Base-by-base conservation (phyloP, 2,797 vertebrate species). In the Leuciscus waleckii region DNA sequence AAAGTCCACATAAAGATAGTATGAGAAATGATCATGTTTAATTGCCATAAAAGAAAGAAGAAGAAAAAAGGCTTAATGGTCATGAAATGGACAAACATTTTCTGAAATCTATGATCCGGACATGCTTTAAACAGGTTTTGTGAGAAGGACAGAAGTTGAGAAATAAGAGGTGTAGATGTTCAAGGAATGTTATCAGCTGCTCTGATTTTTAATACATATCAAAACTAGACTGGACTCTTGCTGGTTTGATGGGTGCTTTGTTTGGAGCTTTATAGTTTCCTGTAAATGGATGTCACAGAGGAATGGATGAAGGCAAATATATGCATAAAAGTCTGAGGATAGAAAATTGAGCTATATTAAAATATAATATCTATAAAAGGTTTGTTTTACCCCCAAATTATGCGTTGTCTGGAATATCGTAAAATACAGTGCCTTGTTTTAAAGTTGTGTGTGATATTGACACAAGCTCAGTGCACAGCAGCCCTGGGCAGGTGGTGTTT, bases 351-450 rank as follows among this genome's bases (percentile, higher is more conserved):
- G 39, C 32, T 65, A 67, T 51, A 69, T 17, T 17, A 71, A 35
- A 35, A 35, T 35, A 35, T 54, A 49, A 67, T 51, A 68, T 69
- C 63, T 69, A 84, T 56, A 43, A 76, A 84, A 29, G 26, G 54
- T 70, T 83, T 19, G 78, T 87, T 67, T 80, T 32, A 81, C 83
- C 63, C 37, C 56, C 82, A 87, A 79, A 88, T 77, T n/a, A 46
- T 39, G 82, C 85, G 85, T 88, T 85, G 86, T 92, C 90, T 87
- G 89, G 89, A 80, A 90, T 90, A 85, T 90, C 84, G 86, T 92
- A 91, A 65, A 93, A 92, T 93, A 92, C 92, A 89, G 94, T 95
- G 94, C 93, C 94, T 95, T 94, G 91, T 91, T 86, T 91, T 87
- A 90, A 90, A 93, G 89, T 90, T 86, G 75, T 90, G 89, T 90